Conservation (phyloP, 2,113 vertebrate species). For the Chauna torquata region DNA sequence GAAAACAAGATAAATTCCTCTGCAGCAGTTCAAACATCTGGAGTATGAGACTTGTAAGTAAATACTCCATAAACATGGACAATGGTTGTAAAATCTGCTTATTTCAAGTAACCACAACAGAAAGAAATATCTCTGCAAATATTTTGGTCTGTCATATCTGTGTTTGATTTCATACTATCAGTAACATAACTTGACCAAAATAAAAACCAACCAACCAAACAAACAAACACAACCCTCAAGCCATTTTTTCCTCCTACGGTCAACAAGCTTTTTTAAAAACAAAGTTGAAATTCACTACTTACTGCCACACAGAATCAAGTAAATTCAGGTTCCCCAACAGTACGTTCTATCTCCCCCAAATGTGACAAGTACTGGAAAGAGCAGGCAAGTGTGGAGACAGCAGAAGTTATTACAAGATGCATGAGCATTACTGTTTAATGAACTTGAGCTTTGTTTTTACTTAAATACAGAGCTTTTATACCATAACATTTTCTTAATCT, state of each 20-base stretch:
- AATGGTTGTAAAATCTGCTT: background rate
- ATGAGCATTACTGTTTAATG: background rate
- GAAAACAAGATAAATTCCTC: background rate
- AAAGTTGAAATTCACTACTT: background rate
- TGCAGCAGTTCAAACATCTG: background rate
- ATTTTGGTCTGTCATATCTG: background rate
- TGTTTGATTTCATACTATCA: background rate
- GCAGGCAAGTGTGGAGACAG: slow-evolving; percentile 4
- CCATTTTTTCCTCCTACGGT: background rate
- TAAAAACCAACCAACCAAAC: background rate
- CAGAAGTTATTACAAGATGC: background rate
- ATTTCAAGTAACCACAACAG: background rate
- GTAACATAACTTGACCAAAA: background rate
- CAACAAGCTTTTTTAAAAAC: background rate
- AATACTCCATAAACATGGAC: background rate
- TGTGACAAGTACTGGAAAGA: background rate
- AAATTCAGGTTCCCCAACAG: background rate
- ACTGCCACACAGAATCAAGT: background rate
- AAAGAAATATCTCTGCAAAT: background rate
- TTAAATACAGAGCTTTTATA: background rate
- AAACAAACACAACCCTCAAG: background rate
- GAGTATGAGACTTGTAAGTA: background rate
- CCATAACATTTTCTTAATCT: background rate
- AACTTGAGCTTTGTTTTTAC: background rate
- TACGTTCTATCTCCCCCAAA: background rate